phyloP scores from a whole-genome alignment of 2,113 vertebrate species.

The Hiodon tergisus region DNA sequence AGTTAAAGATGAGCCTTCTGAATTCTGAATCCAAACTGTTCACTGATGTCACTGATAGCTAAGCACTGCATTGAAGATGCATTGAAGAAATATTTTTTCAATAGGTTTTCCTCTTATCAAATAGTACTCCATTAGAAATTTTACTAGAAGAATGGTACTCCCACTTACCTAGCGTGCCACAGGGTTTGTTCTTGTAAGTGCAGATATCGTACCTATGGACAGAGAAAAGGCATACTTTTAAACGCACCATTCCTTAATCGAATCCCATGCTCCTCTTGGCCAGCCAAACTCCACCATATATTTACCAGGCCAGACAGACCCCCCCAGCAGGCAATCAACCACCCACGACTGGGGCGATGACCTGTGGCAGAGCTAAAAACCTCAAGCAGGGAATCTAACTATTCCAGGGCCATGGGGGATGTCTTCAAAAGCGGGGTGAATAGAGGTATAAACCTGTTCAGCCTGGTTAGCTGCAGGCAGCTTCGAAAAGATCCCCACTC shows the following conservation, averaged over 20 bases:
- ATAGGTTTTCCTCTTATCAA: background rate
- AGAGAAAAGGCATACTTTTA: conserved; percentile 35
- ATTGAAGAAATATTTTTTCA: background rate
- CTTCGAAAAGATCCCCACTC: background rate
- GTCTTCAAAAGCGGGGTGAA: conserved; percentile 48
- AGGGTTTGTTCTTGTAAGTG: conserved; percentile 99
- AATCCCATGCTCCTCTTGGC: background rate
- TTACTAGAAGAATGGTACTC: background rate
- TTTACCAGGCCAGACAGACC: background rate
- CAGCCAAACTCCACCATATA: background rate
- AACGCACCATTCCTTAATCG: background rate
- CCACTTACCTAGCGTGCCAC: conserved; percentile 92
- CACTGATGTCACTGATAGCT: too few species aligned
- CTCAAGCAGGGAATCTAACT: conserved; percentile 47
- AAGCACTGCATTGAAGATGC: background rate
- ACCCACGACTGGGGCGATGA: conserved; percentile 55
- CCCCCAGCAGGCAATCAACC: conserved; percentile 59
- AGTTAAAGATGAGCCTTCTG: too few species aligned
- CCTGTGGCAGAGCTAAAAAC: conserved; percentile 58
- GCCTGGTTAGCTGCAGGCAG: conserved; percentile 55
- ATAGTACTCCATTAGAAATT: background rate
- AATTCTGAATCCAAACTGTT: too few species aligned
- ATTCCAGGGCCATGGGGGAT: conserved; percentile 57
- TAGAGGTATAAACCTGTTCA: conserved; percentile 20
- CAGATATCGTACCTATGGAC: conserved; percentile 92